phyloP scores from a whole-genome alignment of 2,113 vertebrate genomes.

The Vimba vimba region DNA sequence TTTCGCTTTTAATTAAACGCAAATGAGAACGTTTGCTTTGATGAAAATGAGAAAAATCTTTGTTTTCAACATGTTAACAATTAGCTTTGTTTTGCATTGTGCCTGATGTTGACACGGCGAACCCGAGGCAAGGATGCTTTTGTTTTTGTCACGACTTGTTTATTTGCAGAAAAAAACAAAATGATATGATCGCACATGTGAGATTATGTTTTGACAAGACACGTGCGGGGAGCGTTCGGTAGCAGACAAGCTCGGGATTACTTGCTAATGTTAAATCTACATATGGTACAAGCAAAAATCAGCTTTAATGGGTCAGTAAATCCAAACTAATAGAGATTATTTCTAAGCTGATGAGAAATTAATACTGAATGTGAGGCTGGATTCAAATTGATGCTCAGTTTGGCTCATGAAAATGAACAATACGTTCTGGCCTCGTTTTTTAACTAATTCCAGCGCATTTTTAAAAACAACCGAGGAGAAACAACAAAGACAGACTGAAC shows the following conservation, averaged over 20 bases:
- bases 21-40: constrained; percentile 52
- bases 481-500: constrained; percentile 8
- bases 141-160: constrained; percentile 47
- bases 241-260: constrained; percentile 67
- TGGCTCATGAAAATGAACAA: constrained; percentile 35
- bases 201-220: constrained; percentile 54
- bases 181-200: constrained; percentile 8
- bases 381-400: constrained; percentile 48
- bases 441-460: constrained; percentile 9
- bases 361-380: constrained; percentile 70
- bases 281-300: constrained; percentile 78
- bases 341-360: constrained; percentile 76
- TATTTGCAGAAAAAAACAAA: constrained; percentile 42
- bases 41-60: constrained; percentile 46
- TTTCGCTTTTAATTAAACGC: constrained; percentile 56
- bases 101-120: not conserved
- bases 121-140: constrained; percentile 34
- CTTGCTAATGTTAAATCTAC: constrained; percentile 77
- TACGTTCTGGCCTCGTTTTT: not conserved
- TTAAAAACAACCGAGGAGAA: constrained; percentile 4
- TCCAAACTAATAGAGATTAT: constrained; percentile 78
- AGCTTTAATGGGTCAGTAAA: constrained; percentile 75
- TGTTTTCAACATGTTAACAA: constrained; percentile 39
- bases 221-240: constrained; percentile 39
- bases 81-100: constrained; percentile 32